phyloP scores from a whole-genome alignment of 1,140 invertebrate genomes.

The Drosophila trapezifrons region DNA sequence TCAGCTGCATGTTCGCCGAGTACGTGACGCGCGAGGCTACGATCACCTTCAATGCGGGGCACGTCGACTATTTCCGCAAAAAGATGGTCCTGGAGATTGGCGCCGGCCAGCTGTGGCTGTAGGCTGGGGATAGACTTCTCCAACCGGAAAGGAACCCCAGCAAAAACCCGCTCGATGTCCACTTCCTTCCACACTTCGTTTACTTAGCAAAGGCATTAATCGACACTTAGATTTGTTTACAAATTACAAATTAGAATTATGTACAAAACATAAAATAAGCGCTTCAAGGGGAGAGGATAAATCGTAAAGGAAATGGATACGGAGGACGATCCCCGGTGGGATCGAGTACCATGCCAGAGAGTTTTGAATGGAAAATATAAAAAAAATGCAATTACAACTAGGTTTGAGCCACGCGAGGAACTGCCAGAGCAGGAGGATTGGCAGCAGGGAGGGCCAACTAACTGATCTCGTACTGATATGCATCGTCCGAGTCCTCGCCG shows the following conservation, averaged over 20 bases:
- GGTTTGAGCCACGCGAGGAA: slow-evolving; percentile 52
- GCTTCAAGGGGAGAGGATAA: slow-evolving; percentile 4
- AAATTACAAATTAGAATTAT: slow-evolving; percentile 39
- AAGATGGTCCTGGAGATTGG: slow-evolving; percentile 97
- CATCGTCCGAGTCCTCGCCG: slow-evolving; percentile 80
- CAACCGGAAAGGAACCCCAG: not conserved
- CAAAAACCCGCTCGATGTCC: not conserved
- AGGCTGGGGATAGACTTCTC: no score
- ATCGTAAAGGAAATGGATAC: not conserved
- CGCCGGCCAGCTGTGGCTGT: slow-evolving; percentile 85
- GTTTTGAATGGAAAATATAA: slow-evolving; percentile 43
- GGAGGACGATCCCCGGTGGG: not conserved
- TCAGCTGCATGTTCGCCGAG: slow-evolving; percentile 98
- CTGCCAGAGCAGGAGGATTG: slow-evolving; percentile 18
- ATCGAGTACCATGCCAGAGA: slow-evolving; percentile 26
- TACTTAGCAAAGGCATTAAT: slow-evolving; percentile 40
- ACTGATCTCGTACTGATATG: slow-evolving; percentile 76
- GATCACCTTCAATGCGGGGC: slow-evolving; percentile 91
- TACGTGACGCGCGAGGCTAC: slow-evolving; percentile 91
- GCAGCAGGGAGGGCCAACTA: slow-evolving; percentile 35
- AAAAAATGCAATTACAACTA: slow-evolving; percentile 46
- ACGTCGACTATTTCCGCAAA: slow-evolving; percentile 96
- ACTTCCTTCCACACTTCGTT: slow-evolving; percentile 28
- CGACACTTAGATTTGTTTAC: slow-evolving; percentile 26
- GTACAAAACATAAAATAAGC: slow-evolving; percentile 37